A percentile compares a stretch with the other conserved stretches of the same genome.
These are phyloP conservation scores for Felis chaus DNA, from an alignment of 2,113 vertebrate species.

Conservation along the genomic window DNA sequence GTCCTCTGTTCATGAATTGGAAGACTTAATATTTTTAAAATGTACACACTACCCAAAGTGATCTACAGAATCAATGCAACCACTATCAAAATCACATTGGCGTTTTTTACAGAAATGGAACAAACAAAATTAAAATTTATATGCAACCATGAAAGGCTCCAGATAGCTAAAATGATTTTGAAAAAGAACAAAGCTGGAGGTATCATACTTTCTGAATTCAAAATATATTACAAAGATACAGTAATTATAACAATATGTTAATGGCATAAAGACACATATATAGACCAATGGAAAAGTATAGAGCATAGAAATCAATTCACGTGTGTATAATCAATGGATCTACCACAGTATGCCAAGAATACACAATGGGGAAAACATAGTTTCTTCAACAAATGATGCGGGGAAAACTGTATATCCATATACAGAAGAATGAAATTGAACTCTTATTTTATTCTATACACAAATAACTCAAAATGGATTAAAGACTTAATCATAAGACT, in stretches of 20 bases:
- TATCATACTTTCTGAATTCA: not conserved
- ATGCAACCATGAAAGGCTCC: not conserved
- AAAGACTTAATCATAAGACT: not conserved
- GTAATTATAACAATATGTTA: not conserved
- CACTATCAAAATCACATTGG: not conserved
- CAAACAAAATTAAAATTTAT: not conserved
- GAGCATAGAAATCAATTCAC: not conserved
- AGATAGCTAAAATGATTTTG: not conserved
- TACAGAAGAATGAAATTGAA: not conserved
- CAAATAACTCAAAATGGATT: not conserved
- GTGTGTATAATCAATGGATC: not conserved
- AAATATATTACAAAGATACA: not conserved
- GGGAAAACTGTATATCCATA: not conserved
- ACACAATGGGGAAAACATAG: not conserved
- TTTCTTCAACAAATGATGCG: not conserved
- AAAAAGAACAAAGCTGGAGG: not conserved
- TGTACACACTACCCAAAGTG: not conserved
- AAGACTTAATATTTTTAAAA: not conserved
- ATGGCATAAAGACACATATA: not conserved
- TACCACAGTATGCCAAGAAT: not conserved
- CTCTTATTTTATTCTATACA: not conserved
- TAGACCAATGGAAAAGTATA: not conserved
- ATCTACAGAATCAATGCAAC: not conserved
- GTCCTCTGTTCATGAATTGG: not conserved
- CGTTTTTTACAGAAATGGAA: not conserved